A percentile compares a stretch with the other conserved stretches of the same genome.
These are phyloP conservation scores for Ascidia mentula DNA, from an alignment of 23 tunicate genomes.

Conservation along the genomic window DNA sequence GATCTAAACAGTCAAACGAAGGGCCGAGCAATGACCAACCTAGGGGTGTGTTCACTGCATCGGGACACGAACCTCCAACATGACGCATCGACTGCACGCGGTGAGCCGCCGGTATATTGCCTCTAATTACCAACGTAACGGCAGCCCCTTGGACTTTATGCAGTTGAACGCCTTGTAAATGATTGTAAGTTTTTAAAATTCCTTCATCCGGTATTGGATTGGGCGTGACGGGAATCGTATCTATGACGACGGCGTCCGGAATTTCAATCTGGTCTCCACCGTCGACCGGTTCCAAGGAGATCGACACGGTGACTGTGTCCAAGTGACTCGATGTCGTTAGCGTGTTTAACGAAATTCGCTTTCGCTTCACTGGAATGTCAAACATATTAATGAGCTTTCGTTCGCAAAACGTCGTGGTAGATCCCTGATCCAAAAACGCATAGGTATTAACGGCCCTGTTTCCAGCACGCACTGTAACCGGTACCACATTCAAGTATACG, in stretches of 20 bases:
- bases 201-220: neutral
- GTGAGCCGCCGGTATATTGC: neutral
- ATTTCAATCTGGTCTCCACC: neutral
- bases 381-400: neutral
- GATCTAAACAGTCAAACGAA: neutral
- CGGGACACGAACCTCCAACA: neutral
- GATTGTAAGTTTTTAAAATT: neutral
- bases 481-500: constrained; percentile 29
- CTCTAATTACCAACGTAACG: neutral
- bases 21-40: constrained; percentile 5
- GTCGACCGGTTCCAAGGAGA: neutral
- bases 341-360: neutral
- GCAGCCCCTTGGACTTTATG: neutral
- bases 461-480: constrained; percentile 9
- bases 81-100: neutral
- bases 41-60: constrained; percentile 12
- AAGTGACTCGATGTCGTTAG: neutral
- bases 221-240: neutral
- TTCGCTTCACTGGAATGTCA: neutral
- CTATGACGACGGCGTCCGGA: neutral
- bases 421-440: constrained; percentile 36
- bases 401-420: constrained; percentile 16
- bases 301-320: neutral
- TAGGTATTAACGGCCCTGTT: neutral
- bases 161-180: neutral